Evolutionary conservation across 2,113 vertebrate species (phyloP), one percentile per base, ranked within the genome.

Genomic region (Romanogobio albipinnatus): DNA sequence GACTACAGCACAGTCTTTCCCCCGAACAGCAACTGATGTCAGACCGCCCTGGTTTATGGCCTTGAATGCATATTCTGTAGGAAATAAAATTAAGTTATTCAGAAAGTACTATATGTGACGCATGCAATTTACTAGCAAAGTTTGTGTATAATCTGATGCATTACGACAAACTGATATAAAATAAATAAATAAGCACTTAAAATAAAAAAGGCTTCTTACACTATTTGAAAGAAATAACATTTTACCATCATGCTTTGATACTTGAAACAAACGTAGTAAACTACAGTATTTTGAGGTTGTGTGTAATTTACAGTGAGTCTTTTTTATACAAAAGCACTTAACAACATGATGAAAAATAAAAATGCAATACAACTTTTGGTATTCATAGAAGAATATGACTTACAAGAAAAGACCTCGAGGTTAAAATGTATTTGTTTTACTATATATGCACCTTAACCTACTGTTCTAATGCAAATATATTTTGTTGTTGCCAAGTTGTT

Each of bases 11-110:
- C 97, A 97, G 87, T 99, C 97, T 87, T 97, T 97, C 83, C 98
- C 97, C 91, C 97, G 94, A 86, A 99, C 94, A 64, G 96, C 97
- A 78, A 99, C 97, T 39, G 97, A 97, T 1, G 97, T 98, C 87
- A 98, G 92, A 75, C 98, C 98, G 0, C 97, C 97, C 86, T 98
- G 97, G 93, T 97, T 98, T 92, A 99, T 98, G 86, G 98, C 97
- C 93, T 98, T 98, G 89, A 98, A 99, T 1, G 97, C 97, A 94
- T 99, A 99, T 88, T 99, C 97, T 99, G 85, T 47, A 51, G 4
- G 8, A 17, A 39, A 53, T 15, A 0, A 7, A 8, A 4, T 26
- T 3, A 49, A 14, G 39, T 73, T 45, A 45, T 73, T 45, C 11
- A 43, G 4, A 43, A 10, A 3, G 22, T 26, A 24, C n/a, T 24